phyloP scores from a whole-genome alignment of 1,140 invertebrate genomes.

The Leptinotarsa undecemlineata region DNA sequence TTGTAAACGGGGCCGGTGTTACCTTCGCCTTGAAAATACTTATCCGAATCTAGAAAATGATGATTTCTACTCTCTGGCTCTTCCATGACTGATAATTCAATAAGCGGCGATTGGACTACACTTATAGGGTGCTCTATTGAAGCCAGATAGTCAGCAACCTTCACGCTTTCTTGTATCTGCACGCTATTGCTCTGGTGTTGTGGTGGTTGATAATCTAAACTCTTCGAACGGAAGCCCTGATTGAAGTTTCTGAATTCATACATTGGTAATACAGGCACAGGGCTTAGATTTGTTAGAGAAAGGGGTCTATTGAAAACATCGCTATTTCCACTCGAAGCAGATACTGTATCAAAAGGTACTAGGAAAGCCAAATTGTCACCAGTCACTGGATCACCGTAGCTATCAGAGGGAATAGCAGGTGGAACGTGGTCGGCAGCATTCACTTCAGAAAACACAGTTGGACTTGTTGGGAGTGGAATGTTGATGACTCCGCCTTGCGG shows the following conservation, averaged over 20 bases:
- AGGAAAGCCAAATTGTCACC: constrained; percentile 28
- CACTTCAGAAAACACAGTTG: constrained; percentile 1
- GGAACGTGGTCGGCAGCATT: constrained; percentile 20
- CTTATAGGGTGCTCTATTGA: constrained; percentile 68
- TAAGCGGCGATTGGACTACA: constrained; percentile 65
- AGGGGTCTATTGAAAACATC: constrained; percentile 19
- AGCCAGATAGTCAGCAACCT: constrained; percentile 65
- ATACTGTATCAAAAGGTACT: constrained; percentile 37
- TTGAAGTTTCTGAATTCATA: constrained; percentile 36
- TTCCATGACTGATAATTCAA: constrained; percentile 60
- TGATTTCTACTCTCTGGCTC: constrained; percentile 23
- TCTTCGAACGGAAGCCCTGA: constrained; percentile 19
- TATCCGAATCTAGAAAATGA: neutral
- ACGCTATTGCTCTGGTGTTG: constrained; percentile 45
- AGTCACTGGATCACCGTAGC: constrained; percentile 42
- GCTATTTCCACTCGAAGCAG: constrained; percentile 34
- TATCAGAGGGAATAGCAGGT: constrained; percentile 35
- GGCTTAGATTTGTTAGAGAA: constrained; percentile 41
- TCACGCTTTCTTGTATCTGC: constrained; percentile 64
- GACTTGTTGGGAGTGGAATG: constrained; percentile 24
- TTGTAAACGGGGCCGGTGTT: neutral
- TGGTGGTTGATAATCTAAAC: neutral
- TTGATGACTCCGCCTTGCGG: constrained; percentile 30
- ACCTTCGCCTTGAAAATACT: neutral
- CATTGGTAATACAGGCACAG: constrained; percentile 40